phyloP scores from a whole-genome alignment of 2,113 vertebrate genomes.

The Plectropomus leopardus region DNA sequence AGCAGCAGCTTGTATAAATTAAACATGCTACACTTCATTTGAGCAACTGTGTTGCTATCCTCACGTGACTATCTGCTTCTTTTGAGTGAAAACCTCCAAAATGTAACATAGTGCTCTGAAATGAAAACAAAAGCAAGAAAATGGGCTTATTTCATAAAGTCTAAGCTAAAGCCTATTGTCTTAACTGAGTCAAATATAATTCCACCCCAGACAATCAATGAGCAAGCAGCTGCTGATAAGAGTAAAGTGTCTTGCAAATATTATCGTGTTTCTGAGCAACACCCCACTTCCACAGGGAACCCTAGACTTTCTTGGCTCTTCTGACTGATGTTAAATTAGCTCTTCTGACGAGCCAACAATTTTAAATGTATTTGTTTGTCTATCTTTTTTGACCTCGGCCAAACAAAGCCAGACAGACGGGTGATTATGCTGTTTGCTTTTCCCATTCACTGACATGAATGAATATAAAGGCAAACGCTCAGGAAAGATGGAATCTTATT shows the following conservation, averaged over 20 bases:
- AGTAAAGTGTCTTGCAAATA: constrained; percentile 20
- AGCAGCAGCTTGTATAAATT: constrained; percentile 70
- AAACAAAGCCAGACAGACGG: constrained; percentile 44
- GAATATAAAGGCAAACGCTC: constrained; percentile 48
- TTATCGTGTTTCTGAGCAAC: constrained; percentile 31
- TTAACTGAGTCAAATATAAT: constrained; percentile 38
- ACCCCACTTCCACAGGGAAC: constrained; percentile 22
- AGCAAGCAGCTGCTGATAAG: constrained; percentile 21
- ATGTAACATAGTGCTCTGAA: constrained; percentile 26
- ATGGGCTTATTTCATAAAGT: constrained; percentile 1
- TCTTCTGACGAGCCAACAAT: constrained; percentile 13
- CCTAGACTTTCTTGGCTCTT: constrained; percentile 7
- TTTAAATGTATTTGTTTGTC: constrained; percentile 48
- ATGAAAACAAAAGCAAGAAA: constrained; percentile 18
- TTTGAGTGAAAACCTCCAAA: constrained; percentile 57
- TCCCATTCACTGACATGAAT: constrained; percentile 41
- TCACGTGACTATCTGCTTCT: constrained; percentile 28
- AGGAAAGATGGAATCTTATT: constrained; percentile 65
- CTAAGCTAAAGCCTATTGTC: not conserved
- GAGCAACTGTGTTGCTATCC: constrained; percentile 48
- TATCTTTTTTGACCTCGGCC: constrained; percentile 43
- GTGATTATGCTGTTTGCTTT: constrained; percentile 59
- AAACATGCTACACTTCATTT: constrained; percentile 76
- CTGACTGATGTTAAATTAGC: constrained; percentile 31
- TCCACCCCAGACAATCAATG: constrained; percentile 18